A percentile compares a stretch with the other conserved stretches of the same genome.
phyloP scores from a whole-genome alignment of 2,888 invertebrate species.

The Mesorhabditis spiculigera region DNA sequence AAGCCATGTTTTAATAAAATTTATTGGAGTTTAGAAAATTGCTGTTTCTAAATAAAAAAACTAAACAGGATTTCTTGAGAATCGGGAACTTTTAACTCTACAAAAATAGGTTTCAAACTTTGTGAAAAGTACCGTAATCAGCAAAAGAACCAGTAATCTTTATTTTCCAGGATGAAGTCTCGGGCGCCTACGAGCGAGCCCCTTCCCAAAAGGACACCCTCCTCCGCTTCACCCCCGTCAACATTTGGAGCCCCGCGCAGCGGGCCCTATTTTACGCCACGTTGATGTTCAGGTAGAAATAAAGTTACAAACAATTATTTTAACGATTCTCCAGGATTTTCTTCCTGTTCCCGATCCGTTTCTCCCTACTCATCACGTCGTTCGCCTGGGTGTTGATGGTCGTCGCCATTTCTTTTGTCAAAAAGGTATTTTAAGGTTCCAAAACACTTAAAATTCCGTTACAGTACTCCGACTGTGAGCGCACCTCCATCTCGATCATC shows the following conservation, averaged over 20 bases:
- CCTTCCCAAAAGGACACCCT: constrained; percentile 24
- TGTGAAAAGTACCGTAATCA: background rate
- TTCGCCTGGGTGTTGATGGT: constrained; percentile 42
- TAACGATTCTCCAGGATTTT: constrained; percentile 23
- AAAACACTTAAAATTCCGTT: background rate
- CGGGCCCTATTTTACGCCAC: constrained; percentile 23
- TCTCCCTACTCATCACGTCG: constrained; percentile 37
- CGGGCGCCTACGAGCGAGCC: constrained; percentile 23
- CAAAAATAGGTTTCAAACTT: too few relatives aligned
- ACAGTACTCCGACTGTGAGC: constrained; percentile 17
- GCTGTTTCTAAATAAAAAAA: too few relatives aligned
- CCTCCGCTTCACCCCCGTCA: constrained; percentile 15
- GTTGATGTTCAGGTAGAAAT: constrained; percentile 24
- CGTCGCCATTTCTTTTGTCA: constrained; percentile 18
- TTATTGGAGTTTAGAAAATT: too few relatives aligned
- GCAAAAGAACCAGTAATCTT: constrained; percentile 3
- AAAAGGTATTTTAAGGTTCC: background rate
- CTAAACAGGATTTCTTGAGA: too few relatives aligned
- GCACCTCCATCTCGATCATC: constrained; percentile 38
- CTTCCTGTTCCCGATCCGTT: constrained; percentile 39
- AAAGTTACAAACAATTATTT: background rate
- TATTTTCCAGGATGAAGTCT: constrained; percentile 24
- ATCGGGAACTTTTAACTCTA: too few relatives aligned
- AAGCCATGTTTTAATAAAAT: too few relatives aligned
- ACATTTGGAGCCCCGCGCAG: constrained; percentile 21